Base-by-base conservation (phyloP, 2,797 vertebrate species). In the Phaenicophaeus curvirostris region DNA sequence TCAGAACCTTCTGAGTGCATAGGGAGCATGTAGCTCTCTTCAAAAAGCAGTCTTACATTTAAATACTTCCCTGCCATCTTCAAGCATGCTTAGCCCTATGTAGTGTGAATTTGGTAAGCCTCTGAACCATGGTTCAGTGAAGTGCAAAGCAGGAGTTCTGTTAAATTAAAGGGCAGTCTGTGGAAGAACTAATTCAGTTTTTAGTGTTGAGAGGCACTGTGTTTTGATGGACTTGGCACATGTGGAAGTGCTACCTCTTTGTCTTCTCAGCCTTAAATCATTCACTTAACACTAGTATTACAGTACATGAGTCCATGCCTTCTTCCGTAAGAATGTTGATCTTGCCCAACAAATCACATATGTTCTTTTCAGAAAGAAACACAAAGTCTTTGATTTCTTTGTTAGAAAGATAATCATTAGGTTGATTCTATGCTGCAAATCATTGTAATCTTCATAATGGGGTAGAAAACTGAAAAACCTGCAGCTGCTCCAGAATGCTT, bases 1-100 rank as follows among this genome's bases (percentile, higher is more conserved):
- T 19, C 9, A 46, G 30, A 30, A 53, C 20, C 59, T 71, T 37
- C 24, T 75, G 21, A 30, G 46, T 9, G 20, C 31, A 5, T 3
- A 19, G 9, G 8, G 16, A 59, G 4, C 5, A 1, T 1, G 10
- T 23, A 1, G 0, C 37, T 68, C 35, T 44, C 61, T 67, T 85
- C 68, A 33, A 21, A 13, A 15, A 53, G 31, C 7, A 20, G 7
- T 15, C 54, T 48, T 71, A 20, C 6, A 3, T 37, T 92, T 62
- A 41, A 35, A 39, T 25, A 23, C 48, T 77, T 63, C 58, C 53
- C 66, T 59, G 35, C 46, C 46, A 58, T 3, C 30, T 51, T 51
- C 57, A 41, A 18, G 48, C 4, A 1, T 30, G 12, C 23, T 53
- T 62, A 35, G 30, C 31, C 19, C 59, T 15, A 11, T 42, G 48